These are phyloP conservation scores for Arnoldichthys spilopterus DNA, from an alignment of 2,797 vertebrate genomes.

Conservation along the genomic window DNA sequence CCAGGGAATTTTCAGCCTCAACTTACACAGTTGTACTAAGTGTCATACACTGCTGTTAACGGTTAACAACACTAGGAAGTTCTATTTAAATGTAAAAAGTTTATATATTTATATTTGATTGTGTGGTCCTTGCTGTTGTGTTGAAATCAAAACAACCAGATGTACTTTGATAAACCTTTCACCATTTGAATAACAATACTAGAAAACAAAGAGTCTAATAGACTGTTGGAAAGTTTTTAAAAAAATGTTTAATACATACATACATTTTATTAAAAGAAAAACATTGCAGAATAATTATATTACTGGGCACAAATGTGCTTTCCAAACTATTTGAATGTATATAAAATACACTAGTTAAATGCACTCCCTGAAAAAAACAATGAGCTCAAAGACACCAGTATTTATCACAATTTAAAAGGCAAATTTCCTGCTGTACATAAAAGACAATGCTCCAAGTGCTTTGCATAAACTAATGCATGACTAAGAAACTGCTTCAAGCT, in stretches of 20 bases:
- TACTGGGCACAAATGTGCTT: not conserved
- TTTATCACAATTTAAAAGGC: slow-evolving; percentile 1
- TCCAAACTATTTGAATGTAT: not conserved
- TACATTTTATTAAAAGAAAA: slow-evolving; percentile 29
- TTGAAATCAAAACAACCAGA: not conserved
- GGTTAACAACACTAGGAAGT: not conserved
- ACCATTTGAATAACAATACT: too few relatives aligned
- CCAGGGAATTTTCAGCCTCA: not conserved
- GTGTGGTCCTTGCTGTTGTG: too few relatives aligned
- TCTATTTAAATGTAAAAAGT: too few relatives aligned
- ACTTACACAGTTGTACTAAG: not conserved
- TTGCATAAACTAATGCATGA: not conserved
- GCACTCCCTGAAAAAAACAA: slow-evolving; percentile 5
- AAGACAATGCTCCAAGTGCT: slow-evolving; percentile 40
- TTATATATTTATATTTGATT: too few relatives aligned
- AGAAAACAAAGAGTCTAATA: not conserved
- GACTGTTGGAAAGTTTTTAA: not conserved
- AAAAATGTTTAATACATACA: slow-evolving; percentile 3
- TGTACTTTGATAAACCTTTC: too few relatives aligned
- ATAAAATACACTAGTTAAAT: not conserved
- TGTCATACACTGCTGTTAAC: not conserved
- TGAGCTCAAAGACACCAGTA: not conserved
- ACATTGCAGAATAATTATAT: not conserved
- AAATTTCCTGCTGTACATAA: slow-evolving; percentile 4
- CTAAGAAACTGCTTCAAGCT: not conserved